Conservation (phyloP, 2,888 invertebrate species). For the Cheilosia urbana region DNA sequence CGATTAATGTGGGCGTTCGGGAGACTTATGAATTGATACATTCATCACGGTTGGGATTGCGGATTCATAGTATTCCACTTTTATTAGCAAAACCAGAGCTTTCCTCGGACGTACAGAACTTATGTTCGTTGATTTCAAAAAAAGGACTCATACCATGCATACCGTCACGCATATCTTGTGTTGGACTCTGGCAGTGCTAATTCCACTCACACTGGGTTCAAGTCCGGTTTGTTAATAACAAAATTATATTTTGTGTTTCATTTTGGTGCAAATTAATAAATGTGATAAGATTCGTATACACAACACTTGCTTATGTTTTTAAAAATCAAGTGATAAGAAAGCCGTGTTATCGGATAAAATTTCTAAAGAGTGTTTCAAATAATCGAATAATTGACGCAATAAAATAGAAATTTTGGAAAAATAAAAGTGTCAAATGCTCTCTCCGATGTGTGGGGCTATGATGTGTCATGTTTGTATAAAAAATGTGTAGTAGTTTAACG, state of each 20-base stretch:
- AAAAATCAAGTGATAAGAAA: no score
- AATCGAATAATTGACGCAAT: no score
- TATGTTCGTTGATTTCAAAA: conserved; percentile 37
- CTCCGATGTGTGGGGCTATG: no score
- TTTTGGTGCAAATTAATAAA: conserved; percentile 1
- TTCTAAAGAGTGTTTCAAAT: no score
- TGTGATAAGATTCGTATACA: neutral
- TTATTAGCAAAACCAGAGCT: conserved; percentile 44
- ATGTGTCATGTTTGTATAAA: no score
- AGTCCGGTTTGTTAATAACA: conserved; percentile 46
- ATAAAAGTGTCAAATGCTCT: no score
- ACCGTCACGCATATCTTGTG: conserved; percentile 34
- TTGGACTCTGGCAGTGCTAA: conserved; percentile 19
- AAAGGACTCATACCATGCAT: conserved; percentile 52
- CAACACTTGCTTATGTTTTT: no score
- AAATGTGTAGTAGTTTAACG: no score
- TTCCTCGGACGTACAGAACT: conserved; percentile 29
- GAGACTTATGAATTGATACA: conserved; percentile 52
- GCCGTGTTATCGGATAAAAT: no score
- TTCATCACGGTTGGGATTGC: conserved; percentile 38
- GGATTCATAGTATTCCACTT: neutral
- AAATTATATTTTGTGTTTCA: neutral
- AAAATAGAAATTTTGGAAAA: no score
- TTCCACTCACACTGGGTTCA: conserved; percentile 20
- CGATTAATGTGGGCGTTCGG: conserved; percentile 38